Evolutionary conservation across 92 coral and sea anemone genomes (phyloP), one percentile per base, ranked within the genome.

Genomic region (Epizoanthus fatuus): DNA sequence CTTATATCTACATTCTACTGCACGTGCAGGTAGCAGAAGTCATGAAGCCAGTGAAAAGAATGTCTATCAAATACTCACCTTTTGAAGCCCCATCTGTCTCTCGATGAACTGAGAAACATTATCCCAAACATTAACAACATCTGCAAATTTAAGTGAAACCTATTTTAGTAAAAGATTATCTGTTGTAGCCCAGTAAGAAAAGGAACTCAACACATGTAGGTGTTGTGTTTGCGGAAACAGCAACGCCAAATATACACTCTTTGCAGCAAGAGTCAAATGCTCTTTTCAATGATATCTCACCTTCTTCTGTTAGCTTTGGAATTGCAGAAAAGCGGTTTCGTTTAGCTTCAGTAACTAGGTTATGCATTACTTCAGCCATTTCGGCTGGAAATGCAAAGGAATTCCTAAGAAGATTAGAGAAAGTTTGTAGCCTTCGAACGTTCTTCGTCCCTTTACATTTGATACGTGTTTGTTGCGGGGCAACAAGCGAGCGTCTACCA

Each of bases 91-190:
- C 99, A 96, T 96, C 88, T 96, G 99, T 53, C 78, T 96, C 70
- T 88, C 93, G 72, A 96, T 90, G 81, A 81, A 94, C 68, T 87
- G 94, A 7, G 99, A 96, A 2, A 96, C 95, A 71, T 80, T 91
- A 58, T 96, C 98, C 99, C 99, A 96, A 6, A 96, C 99, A 78
- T 81, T 93, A n/a, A 95, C 99, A 58, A 96, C 92, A 91, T 96
- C 99, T 96, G 59, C 25, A 75, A 70, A 54, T 80, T 51, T 16
- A 63, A 52, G 47, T 12, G 53, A 51, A 77, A 17, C 4, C 13
- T 77, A 22, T 12, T 12, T 77, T 12, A 19, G 70, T 8, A 39
- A 60, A 58, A n/a, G 1, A 60, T 74, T 54, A 52, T 60, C 56
- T 12, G 9, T 22, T 10, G 8, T 60, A 35, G 62, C 3, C 20